phyloP scores from a whole-genome alignment of 1,140 invertebrate genomes.

The Bombus haemorrhoidalis region DNA sequence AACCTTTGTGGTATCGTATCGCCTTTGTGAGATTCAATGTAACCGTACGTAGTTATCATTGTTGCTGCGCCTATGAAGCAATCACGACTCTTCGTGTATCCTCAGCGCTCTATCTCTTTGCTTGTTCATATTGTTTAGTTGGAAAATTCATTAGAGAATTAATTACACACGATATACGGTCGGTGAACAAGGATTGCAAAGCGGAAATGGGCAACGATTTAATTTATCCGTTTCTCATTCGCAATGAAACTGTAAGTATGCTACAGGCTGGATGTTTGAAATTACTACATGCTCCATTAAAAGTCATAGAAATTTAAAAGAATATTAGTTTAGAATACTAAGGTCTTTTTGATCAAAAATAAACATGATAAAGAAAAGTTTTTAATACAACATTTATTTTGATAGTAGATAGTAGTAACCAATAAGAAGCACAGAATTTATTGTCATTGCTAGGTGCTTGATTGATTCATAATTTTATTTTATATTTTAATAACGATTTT shows the following conservation, averaged over 20 bases:
- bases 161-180: background rate
- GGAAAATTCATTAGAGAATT: background rate
- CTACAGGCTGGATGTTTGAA: background rate
- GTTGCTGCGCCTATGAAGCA: background rate
- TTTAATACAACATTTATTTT: no score
- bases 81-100: background rate
- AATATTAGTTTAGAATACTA: background rate
- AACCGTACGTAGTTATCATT: background rate
- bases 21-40: conserved; percentile 6
- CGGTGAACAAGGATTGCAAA: background rate
- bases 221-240: background rate
- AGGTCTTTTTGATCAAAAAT: no score
- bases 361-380: no score
- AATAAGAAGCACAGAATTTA: no score
- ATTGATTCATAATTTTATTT: no score
- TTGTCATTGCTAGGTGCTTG: no score
- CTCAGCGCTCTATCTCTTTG: background rate
- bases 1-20: background rate
- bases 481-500: no score
- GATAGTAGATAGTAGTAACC: no score
- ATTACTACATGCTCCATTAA: background rate
- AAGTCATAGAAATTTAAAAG: background rate
- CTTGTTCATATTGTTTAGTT: background rate
- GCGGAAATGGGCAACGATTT: background rate
- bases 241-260: background rate